A percentile compares a stretch with the other conserved stretches of the same genome.
Evolutionary conservation across 2,888 invertebrate genomes (phyloP).

Genomic region (Zaprionus obscuricornis): DNA sequence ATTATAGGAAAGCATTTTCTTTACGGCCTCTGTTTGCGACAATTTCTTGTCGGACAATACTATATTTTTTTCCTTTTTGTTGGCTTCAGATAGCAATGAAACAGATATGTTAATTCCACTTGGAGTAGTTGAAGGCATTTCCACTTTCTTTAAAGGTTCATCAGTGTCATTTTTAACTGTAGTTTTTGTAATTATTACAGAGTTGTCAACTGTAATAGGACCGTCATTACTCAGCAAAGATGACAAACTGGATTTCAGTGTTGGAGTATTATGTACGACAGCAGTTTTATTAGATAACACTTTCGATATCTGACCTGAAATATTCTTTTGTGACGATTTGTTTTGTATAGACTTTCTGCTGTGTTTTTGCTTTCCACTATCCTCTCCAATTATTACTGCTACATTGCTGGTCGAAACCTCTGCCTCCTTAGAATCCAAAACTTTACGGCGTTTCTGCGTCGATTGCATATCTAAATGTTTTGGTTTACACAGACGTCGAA

Average conservation of each 20-base stretch:
- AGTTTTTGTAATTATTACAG: constrained; percentile 45
- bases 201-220: constrained; percentile 4
- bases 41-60: constrained; percentile 6
- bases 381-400: too few species aligned
- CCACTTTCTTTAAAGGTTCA: constrained; percentile 12
- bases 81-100: constrained; percentile 26
- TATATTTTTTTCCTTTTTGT: not conserved
- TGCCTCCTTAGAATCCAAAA: not conserved
- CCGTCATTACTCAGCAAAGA: constrained; percentile 11
- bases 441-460: constrained; percentile 21
- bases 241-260: constrained; percentile 17
- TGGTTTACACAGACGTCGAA: constrained; percentile 3
- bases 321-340: not conserved
- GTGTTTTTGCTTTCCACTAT: too few species aligned
- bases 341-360: too few species aligned
- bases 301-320: constrained; percentile 6
- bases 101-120: constrained; percentile 45
- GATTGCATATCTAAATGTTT: not conserved
- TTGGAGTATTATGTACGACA: not conserved
- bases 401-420: not conserved
- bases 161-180: not conserved
- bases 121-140: not conserved
- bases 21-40: constrained; percentile 28
- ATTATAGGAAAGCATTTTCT: not conserved
- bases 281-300: too few species aligned